phyloP scores from a whole-genome alignment of 2,113 vertebrate genomes.

The Xyrauchen texanus region DNA sequence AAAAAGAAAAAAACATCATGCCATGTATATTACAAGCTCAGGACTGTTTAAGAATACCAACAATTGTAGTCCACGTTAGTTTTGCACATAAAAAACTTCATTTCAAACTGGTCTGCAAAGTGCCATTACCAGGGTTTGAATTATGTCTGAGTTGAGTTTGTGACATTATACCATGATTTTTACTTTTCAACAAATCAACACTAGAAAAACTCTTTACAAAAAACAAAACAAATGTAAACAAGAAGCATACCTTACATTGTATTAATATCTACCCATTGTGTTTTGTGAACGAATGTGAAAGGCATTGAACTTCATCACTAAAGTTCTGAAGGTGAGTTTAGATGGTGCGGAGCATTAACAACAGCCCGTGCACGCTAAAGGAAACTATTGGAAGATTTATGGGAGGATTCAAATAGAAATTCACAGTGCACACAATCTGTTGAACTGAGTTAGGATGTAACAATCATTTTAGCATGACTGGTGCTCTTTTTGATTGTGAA shows the following conservation, averaged over 20 bases:
- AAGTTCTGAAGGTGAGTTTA: constrained; percentile 57
- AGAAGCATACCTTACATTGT: constrained; percentile 74
- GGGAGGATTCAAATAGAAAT: constrained; percentile 79
- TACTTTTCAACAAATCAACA: constrained; percentile 9
- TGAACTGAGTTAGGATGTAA: constrained; percentile 73
- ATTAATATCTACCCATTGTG: constrained; percentile 55
- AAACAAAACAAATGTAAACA: constrained; percentile 86
- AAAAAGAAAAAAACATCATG: constrained; percentile 83
- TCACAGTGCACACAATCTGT: constrained; percentile 83
- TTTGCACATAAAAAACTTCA: constrained; percentile 47
- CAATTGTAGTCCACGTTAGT: constrained; percentile 70
- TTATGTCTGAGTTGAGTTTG: constrained; percentile 71
- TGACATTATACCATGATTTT: constrained; percentile 78
- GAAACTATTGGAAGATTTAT: constrained; percentile 66
- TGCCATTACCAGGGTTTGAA: constrained; percentile 82
- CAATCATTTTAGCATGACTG: constrained; percentile 62
- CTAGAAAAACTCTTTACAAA: constrained; percentile 76
- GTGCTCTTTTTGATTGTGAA: constrained; percentile 41
- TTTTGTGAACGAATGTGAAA: constrained; percentile 2
- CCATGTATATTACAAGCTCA: constrained; percentile 85
- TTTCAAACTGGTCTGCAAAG: constrained; percentile 78
- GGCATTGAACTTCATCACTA: neutral
- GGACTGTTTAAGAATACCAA: constrained; percentile 68
- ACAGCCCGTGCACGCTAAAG: constrained; percentile 67
- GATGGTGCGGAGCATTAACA: constrained; percentile 46